These are phyloP conservation scores for Epinotia ramella DNA, from an alignment of 2,888 invertebrate species.

Conservation along the genomic window DNA sequence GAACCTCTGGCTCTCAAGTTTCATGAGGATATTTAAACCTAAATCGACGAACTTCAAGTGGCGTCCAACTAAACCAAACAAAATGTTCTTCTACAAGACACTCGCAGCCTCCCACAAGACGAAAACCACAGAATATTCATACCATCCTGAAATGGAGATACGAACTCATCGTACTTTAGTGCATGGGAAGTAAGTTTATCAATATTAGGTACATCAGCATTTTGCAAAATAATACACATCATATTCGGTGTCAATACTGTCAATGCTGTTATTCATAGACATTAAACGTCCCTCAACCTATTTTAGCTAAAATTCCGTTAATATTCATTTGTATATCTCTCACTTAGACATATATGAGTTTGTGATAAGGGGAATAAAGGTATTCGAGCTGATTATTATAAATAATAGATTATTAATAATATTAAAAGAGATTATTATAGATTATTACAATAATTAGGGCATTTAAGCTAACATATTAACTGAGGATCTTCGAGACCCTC, in stretches of 20 bases:
- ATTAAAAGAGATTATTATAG: too few species aligned
- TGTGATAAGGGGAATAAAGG: too few species aligned
- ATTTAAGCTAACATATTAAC: not conserved
- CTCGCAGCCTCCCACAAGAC: not conserved
- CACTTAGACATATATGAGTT: too few species aligned
- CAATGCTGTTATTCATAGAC: too few species aligned
- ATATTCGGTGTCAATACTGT: too few species aligned
- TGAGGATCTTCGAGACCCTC: not conserved
- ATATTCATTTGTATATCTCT: too few species aligned
- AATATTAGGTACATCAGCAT: not conserved
- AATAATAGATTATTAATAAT: too few species aligned
- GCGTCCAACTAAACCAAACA: slow-evolving; percentile 8
- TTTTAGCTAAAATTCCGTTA: too few species aligned
- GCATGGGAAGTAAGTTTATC: slow-evolving; percentile 10
- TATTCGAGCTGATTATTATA: too few species aligned
- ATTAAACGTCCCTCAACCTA: too few species aligned
- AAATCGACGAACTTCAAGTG: not conserved
- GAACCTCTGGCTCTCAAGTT: not conserved
- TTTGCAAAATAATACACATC: too few species aligned
- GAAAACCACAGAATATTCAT: not conserved
- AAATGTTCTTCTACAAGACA: slow-evolving; percentile 1
- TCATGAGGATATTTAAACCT: not conserved
- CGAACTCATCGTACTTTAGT: not conserved
- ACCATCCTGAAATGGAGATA: slow-evolving; percentile 8
- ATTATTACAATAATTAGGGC: too few species aligned